Evolutionary conservation across 2,888 invertebrate genomes (phyloP).

Genomic region (Dicycla oo): DNA sequence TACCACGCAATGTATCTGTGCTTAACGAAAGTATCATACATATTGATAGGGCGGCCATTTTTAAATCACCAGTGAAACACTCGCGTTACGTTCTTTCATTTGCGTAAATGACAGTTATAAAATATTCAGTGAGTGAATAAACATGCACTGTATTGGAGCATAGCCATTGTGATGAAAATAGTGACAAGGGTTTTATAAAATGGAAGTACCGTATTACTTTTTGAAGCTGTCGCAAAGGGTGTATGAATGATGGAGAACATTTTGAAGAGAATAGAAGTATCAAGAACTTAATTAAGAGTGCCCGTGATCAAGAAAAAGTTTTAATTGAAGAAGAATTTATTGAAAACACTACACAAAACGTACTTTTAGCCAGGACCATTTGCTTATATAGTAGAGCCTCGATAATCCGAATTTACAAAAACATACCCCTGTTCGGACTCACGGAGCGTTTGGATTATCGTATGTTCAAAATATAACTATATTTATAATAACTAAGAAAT

Average conservation of each 20-base stretch:
- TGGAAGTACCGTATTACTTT: neutral
- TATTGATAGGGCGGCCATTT: slow-evolving; percentile 61
- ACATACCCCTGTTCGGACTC: too few relatives aligned
- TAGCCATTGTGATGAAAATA: slow-evolving; percentile 6
- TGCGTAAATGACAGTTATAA: slow-evolving; percentile 65
- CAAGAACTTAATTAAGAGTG: too few relatives aligned
- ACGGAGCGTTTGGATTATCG: too few relatives aligned
- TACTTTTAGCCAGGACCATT: neutral
- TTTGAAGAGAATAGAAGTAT: neutral
- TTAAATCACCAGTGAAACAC: slow-evolving; percentile 59
- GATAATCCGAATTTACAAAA: too few relatives aligned
- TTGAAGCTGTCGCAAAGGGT: neutral
- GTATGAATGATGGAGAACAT: too few relatives aligned
- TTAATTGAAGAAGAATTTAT: neutral
- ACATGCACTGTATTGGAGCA: slow-evolving; percentile 28
- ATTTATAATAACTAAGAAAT: too few relatives aligned
- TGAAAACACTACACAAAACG: neutral
- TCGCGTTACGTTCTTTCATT: slow-evolving; percentile 57
- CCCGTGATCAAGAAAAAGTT: neutral
- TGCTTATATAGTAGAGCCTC: too few relatives aligned
- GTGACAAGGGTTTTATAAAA: slow-evolving; percentile 1
- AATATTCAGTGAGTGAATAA: slow-evolving; percentile 63
- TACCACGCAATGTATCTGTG: slow-evolving; percentile 47
- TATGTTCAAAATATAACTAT: too few relatives aligned
- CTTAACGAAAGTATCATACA: slow-evolving; percentile 61